Evolutionary conservation across 2,797 vertebrate genomes (phyloP), one percentile per base, ranked within the genome.

Genomic region (Lerista edwardsae): DNA sequence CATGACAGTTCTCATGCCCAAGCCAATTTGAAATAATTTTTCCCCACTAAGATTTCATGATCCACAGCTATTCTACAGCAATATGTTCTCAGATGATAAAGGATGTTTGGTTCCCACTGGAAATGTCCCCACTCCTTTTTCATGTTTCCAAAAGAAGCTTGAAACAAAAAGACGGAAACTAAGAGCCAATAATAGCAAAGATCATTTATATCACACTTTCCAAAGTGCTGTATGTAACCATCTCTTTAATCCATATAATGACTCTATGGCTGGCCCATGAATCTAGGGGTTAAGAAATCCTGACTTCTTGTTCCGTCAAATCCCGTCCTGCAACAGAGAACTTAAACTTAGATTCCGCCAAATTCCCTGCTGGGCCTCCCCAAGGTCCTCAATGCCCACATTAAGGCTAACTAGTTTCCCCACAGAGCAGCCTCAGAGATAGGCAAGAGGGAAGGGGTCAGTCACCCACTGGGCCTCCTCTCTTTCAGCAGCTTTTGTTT

Each of bases 11-110:
- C 59, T 78, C 47, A 34, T 36, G 79, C 67, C 86, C 73, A 76
- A 81, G 57, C 44, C 82, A 84, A 84, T 87, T 77, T 87, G 86
- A 84, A 87, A 84, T 87, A 65, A 81, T 84, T 71, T 47, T 2
- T 65, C 73, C 78, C 86, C 82, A 72, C 86, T 55, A 81, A 76
- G 82, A 76, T 87, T 76, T 87, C 82, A 80, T 71, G 65, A 87
- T 71, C 59, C 57, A 72, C 73, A 87, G 65, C 79, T 72, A 71
- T 80, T 71, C 55, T 64, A 6, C n/a, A 36, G 25, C 57, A 87
- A 76, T 84, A 75, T 65, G 59, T 76, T 84, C 80, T 80, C 44
- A 73, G 73, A 80, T 64, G 44, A 65, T 72, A 81, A 84, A 76
- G 73, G 65, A 59, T 71, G 51, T 65, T 51, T 57, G 36, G 25